Base-by-base conservation (phyloP, 2,113 vertebrate species). In the Speoplatyrhinus poulsoni region DNA sequence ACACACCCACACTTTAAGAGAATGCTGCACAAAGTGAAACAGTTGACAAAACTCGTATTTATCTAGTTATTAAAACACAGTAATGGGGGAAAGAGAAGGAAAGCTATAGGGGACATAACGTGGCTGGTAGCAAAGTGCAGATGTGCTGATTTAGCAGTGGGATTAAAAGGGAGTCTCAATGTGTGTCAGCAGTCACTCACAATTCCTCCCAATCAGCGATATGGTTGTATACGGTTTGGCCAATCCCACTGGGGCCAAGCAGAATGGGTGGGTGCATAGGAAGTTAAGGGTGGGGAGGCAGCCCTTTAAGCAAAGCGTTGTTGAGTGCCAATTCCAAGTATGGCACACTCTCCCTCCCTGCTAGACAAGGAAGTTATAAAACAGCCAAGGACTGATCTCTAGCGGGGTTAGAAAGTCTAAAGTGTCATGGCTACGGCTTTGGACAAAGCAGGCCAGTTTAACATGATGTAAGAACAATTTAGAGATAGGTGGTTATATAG, bases 291-390 rank as follows among this genome's bases (percentile, higher is more conserved):
- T 62, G 71, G 72, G 81, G 69, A 80, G 87, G 73, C 86, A 92
- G 90, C 90, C 92, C 91, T 91, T 92, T 86, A 77, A 85, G 87
- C 87, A 82, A 89, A 90, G 87, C 81, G 54, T 76, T 70, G 85
- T 26, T 7, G 55, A 75, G 74, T 69, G 72, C 69, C 71, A 70
- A 62, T 49, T 17, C 12, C 15, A 47, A 13, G 3, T 49, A 10
- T 16, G 17, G 12, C 26, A 26, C 17, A 19, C 46, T 62, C 61
- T 19, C 1, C 17, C 11, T 46, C 9, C 17, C 17, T 46, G 6
- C 1, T 8, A 26, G 3, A 62, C 9, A 4, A 5, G 46, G 6
- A 12, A 17, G 19, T 62, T 62, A 62, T 16, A 19, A 62, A 47
- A 54, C 13, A 54, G 6, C 7, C 49, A 49, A 50, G 33, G 55